These are phyloP conservation scores for Ictalurus punctatus DNA, from an alignment of 2,113 vertebrate species.

Conservation along the genomic window DNA sequence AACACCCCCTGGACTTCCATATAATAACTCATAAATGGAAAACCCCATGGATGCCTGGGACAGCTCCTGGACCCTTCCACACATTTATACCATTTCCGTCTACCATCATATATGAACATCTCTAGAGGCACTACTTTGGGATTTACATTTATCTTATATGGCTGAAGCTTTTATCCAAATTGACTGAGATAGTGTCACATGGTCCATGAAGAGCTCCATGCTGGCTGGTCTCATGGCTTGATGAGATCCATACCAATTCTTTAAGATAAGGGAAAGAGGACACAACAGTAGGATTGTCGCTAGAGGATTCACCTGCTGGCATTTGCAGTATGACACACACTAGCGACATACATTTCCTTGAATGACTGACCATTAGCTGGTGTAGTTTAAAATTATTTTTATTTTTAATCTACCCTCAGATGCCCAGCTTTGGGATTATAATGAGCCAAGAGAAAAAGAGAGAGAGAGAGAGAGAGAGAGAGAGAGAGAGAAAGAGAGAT, in stretches of 20 bases:
- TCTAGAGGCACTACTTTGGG: not conserved
- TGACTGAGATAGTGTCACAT: not conserved
- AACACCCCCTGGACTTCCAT: not conserved
- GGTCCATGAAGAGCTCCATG: not conserved
- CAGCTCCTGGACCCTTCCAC: not conserved
- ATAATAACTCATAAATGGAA: not conserved
- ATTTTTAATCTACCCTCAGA: not conserved
- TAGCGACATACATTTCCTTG: not conserved
- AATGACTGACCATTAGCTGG: not conserved
- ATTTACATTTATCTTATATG: not conserved
- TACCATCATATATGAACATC: not conserved
- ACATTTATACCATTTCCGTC: not conserved
- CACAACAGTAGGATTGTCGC: not conserved
- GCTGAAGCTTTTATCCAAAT: not conserved
- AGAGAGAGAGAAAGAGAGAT: not conserved
- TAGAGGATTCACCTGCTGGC: not conserved
- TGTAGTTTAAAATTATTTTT: not conserved
- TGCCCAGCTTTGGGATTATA: not conserved
- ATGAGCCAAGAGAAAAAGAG: not conserved
- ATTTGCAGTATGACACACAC: not conserved
- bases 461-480: not conserved
- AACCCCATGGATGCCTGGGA: not conserved
- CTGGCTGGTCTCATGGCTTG: not conserved
- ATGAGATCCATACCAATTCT: not conserved
- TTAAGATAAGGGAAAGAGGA: not conserved